phyloP scores from a whole-genome alignment of 1,140 invertebrate genomes.

The Camponotus floridanus region DNA sequence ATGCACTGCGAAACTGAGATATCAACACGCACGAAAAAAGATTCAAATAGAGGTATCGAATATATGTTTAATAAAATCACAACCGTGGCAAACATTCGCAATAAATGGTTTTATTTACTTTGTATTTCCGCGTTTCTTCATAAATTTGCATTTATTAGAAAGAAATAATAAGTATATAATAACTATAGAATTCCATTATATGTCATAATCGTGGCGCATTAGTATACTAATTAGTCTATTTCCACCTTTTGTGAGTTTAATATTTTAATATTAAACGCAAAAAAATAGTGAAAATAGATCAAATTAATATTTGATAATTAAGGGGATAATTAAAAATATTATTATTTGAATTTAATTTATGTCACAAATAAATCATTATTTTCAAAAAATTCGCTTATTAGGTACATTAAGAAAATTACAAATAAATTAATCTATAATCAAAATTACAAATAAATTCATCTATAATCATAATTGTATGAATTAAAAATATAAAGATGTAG shows the following conservation, averaged over 20 bases:
- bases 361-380: too few relatives aligned
- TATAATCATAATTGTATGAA: too few relatives aligned
- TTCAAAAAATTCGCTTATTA: too few relatives aligned
- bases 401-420: too few relatives aligned
- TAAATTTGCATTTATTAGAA: not conserved
- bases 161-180: not conserved
- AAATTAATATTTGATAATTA: constrained; percentile 19
- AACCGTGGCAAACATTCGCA: constrained; percentile 1
- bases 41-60: constrained; percentile 16
- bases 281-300: not conserved
- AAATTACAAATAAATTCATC: too few relatives aligned
- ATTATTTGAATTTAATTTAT: not conserved
- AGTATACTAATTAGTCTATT: not conserved
- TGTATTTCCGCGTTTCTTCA: constrained; percentile 4
- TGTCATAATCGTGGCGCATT: not conserved
- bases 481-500: not conserved
- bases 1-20: not conserved
- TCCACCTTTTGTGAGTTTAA: not conserved
- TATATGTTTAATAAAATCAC: constrained; percentile 27
- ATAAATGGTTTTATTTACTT: not conserved
- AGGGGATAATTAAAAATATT: not conserved
- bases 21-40: not conserved
- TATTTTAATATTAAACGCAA: not conserved
- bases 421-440: too few relatives aligned
- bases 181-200: not conserved